Evolutionary conservation across 64 coral and sea anemone species (phyloP).

Genomic region (Pocillopora verrucosa): DNA sequence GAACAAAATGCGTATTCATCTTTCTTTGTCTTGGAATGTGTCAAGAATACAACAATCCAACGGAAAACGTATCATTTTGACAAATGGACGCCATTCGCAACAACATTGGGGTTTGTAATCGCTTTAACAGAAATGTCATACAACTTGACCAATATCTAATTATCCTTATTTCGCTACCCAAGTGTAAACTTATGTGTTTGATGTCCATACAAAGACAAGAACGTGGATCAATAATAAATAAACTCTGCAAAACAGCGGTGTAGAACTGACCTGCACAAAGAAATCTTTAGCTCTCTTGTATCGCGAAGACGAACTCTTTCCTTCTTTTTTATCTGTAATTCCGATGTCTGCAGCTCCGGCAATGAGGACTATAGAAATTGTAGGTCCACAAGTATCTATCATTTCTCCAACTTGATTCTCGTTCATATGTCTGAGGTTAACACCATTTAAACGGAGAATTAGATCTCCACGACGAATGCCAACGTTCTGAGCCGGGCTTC

Average conservation of each 20-base stretch:
- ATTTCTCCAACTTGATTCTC: constrained; percentile 79
- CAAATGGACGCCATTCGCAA: no score
- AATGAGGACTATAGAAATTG: constrained; percentile 78
- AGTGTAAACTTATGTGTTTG: constrained; percentile 21
- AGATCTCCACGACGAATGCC: constrained; percentile 87
- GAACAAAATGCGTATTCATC: no score
- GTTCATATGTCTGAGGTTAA: constrained; percentile 79
- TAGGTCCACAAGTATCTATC: constrained; percentile 83
- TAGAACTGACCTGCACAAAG: constrained; percentile 77
- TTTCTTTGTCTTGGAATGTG: no score
- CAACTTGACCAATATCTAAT: background rate
- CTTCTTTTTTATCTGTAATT: constrained; percentile 55
- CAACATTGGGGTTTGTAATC: background rate
- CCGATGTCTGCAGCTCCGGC: constrained; percentile 86
- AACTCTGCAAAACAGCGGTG: background rate
- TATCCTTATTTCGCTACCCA: background rate
- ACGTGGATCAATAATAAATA: constrained; percentile 33
- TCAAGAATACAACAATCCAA: no score
- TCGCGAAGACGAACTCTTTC: constrained; percentile 63
- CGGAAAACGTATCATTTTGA: no score
- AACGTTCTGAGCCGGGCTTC: constrained; percentile 73
- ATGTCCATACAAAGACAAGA: constrained; percentile 25
- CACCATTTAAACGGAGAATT: constrained; percentile 84
- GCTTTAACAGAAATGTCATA: background rate
- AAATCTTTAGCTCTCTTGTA: constrained; percentile 87